These are phyloP conservation scores for Hippoglossus hippoglossus DNA, from an alignment of 2,797 vertebrate genomes.

Conservation along the genomic window DNA sequence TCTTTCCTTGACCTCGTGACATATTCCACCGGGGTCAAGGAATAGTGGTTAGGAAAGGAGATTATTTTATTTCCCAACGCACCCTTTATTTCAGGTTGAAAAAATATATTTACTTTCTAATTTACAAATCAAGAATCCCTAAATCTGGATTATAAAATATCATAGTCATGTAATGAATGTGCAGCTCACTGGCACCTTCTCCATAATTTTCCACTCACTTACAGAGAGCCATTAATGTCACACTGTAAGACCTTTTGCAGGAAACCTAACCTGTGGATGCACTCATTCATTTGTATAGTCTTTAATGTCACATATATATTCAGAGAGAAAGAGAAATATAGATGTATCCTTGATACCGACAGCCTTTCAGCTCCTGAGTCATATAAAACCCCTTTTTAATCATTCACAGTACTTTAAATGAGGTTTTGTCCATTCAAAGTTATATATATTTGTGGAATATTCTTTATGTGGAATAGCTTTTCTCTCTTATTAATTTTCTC, in stretches of 20 bases:
- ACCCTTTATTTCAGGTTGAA: too few relatives aligned
- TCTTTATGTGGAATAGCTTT: conserved; percentile 4
- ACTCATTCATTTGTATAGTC: neutral
- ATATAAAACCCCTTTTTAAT: conserved; percentile 6
- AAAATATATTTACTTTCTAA: neutral
- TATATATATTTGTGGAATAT: neutral
- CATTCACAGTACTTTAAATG: conserved; percentile 8
- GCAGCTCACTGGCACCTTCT: conserved; percentile 12
- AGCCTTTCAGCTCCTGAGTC: neutral
- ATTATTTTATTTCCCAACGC: too few relatives aligned
- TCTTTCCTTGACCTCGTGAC: too few relatives aligned
- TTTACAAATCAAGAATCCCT: neutral
- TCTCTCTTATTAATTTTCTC: conserved; percentile 36
- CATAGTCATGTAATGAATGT: neutral
- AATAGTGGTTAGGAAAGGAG: too few relatives aligned
- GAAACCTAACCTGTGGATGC: conserved; percentile 4
- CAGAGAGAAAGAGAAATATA: neutral
- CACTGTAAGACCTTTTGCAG: conserved; percentile 9
- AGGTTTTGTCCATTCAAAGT: conserved; percentile 11
- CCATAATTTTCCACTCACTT: neutral
- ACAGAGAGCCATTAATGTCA: conserved; percentile 27
- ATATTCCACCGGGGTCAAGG: too few relatives aligned
- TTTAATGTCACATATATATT: neutral
- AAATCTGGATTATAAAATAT: neutral
- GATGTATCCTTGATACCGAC: neutral